These are phyloP conservation scores for Nudaria mundana DNA, from an alignment of 2,888 invertebrate genomes.

Conservation along the genomic window DNA sequence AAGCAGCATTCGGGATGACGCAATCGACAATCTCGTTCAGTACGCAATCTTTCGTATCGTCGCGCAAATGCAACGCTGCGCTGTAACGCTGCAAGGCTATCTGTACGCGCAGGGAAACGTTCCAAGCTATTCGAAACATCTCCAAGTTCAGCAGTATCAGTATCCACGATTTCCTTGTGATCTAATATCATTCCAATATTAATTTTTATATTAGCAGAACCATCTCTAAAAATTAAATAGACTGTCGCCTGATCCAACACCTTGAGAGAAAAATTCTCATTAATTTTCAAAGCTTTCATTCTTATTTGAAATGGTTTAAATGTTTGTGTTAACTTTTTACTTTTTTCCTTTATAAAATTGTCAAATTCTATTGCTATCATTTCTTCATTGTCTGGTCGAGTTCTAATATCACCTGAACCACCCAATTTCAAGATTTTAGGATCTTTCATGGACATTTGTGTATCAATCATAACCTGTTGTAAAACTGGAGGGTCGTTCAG, in stretches of 20 bases:
- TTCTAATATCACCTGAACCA: constrained; percentile 30
- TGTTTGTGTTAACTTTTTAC: constrained; percentile 58
- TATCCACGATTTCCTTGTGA: constrained; percentile 76
- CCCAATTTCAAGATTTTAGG: constrained; percentile 56
- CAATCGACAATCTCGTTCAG: constrained; percentile 49
- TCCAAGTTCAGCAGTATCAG: constrained; percentile 56
- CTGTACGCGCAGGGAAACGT: constrained; percentile 52
- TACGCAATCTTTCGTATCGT: constrained; percentile 43
- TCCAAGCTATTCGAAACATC: constrained; percentile 49
- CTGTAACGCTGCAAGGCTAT: constrained; percentile 61
- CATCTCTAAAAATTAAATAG: constrained; percentile 64
- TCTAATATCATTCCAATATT: constrained; percentile 75
- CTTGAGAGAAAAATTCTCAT: constrained; percentile 65
- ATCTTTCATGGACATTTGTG: constrained; percentile 64
- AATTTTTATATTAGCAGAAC: constrained; percentile 59
- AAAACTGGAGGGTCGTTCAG: constrained; percentile 70
- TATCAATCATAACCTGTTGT: constrained; percentile 74
- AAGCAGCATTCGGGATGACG: constrained; percentile 34
- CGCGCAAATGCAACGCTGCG: constrained; percentile 54
- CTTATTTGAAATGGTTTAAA: constrained; percentile 72
- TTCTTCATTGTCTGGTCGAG: constrained; percentile 57
- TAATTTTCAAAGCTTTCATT: constrained; percentile 74
- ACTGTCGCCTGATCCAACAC: constrained; percentile 67
- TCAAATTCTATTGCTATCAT: constrained; percentile 72
- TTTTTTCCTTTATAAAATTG: constrained; percentile 69